Conservation (phyloP, 2,888 invertebrate species). For the Corbicula japonica region DNA sequence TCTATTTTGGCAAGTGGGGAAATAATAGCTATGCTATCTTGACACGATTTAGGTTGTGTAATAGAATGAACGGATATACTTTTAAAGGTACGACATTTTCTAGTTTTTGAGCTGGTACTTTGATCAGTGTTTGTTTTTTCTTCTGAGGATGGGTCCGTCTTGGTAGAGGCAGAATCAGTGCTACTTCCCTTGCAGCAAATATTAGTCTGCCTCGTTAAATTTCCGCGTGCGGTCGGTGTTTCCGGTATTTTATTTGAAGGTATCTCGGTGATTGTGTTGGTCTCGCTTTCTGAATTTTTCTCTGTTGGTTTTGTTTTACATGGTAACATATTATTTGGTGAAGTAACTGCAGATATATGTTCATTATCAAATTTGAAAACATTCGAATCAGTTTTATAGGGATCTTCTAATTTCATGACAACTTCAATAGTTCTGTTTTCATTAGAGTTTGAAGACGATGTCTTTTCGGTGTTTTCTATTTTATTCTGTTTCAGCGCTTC, state of each 20-base stretch:
- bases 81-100: constrained; percentile 32
- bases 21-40: constrained; percentile 36
- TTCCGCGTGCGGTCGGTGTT: constrained; percentile 25
- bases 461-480: too few relatives aligned
- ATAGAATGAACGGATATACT: constrained; percentile 41
- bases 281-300: too few relatives aligned
- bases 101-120: constrained; percentile 20
- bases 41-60: background rate
- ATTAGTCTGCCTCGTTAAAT: constrained; percentile 39
- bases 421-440: too few relatives aligned
- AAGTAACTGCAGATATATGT: too few relatives aligned
- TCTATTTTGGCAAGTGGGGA: constrained; percentile 62
- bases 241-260: background rate
- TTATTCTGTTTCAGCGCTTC: too few relatives aligned
- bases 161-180: constrained; percentile 37
- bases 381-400: too few relatives aligned
- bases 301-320: too few relatives aligned
- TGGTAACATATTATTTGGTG: too few relatives aligned
- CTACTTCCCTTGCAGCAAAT: constrained; percentile 41
- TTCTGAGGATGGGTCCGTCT: constrained; percentile 29
- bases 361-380: too few relatives aligned
- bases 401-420: too few relatives aligned
- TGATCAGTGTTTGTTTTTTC: background rate
- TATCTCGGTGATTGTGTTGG: too few relatives aligned
- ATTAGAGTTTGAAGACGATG: too few relatives aligned